Evolutionary conservation across 2,888 invertebrate species (phyloP), one percentile per base, ranked within the genome.

Genomic region (Neuroscelio doddi): DNA sequence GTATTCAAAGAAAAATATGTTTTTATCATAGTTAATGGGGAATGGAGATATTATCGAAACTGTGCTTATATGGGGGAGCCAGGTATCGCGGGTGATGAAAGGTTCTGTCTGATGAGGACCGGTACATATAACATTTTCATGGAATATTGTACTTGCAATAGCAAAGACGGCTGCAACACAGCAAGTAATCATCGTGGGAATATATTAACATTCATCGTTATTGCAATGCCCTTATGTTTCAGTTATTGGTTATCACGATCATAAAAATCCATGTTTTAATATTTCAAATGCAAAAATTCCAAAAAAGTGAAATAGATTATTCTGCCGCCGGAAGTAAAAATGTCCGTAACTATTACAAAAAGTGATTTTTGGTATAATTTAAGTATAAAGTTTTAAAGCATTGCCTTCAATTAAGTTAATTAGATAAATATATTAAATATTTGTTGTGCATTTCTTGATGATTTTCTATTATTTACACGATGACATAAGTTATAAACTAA

Each of bases 71-170:
- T 96, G 77, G 96, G 96, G 0, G 95, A 95, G 72, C 94, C 95
- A 0, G 96, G 96, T 0, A 93, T 96, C 45, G 90, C 89, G 75
- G 94, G 95, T 0, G 96, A 96, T 75, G 96, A 96, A 83, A 87
- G 96, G 51, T 96, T 93, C 85, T 96, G 96, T 74, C 86, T 95
- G 8, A 93, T 96, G 92, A 88, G 95, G 75, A 94, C 94, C 0
- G 96, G 96, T 14, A 94, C 94, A 0, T 95, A 94, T 85, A 95
- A 97, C 81, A 95, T 97, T 71, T 96, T 96, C 81, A 92, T 95
- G 87, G 96, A 97, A 84, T 95, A 93, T 77, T 97, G 96, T 81
- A 95, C 95, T 0, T 96, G 96, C 76, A 93, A 93, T 75, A 94
- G 93, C 77, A 96, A 96, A 85, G 95, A 96, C 82, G 96, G 96